phyloP scores from a whole-genome alignment of 2,888 invertebrate species.

The Lutraria lutraria region DNA sequence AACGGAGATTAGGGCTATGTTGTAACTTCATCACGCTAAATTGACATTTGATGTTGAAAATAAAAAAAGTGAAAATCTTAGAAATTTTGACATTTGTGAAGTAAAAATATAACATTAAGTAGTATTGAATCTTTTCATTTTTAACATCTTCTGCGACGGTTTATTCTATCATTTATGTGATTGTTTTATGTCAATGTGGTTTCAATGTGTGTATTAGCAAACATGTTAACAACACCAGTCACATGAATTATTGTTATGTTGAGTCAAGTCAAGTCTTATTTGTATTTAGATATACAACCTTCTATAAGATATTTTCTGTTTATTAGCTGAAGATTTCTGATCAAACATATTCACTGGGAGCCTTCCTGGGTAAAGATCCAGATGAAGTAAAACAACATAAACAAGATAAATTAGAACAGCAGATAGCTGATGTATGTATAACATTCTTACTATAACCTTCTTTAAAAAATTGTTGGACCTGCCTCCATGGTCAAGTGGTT shows the following conservation, averaged over 20 bases:
- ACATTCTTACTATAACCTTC: background rate
- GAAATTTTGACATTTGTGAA: too few relatives aligned
- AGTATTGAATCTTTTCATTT: too few relatives aligned
- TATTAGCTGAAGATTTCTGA: conserved; percentile 84
- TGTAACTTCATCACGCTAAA: too few relatives aligned
- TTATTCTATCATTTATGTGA: too few relatives aligned
- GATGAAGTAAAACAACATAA: conserved; percentile 89
- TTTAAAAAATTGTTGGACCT: background rate
- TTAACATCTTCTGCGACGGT: too few relatives aligned
- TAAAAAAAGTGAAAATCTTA: too few relatives aligned
- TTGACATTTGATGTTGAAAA: too few relatives aligned
- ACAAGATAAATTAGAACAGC: conserved; percentile 83
- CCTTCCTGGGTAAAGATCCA: conserved; percentile 89
- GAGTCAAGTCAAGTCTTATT: too few relatives aligned
- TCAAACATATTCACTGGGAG: conserved; percentile 86
- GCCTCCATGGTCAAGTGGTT: background rate
- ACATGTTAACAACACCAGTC: background rate
- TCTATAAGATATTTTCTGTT: conserved; percentile 9
- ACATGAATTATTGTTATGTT: background rate
- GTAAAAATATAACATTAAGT: too few relatives aligned
- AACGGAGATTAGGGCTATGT: background rate
- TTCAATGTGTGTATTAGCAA: background rate
- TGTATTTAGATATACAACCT: too few relatives aligned
- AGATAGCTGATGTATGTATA: conserved; percentile 81
- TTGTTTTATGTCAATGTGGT: too few relatives aligned